Evolutionary conservation across 2,797 vertebrate genomes (phyloP).

Genomic region (Tragelaphus eurycerus): DNA sequence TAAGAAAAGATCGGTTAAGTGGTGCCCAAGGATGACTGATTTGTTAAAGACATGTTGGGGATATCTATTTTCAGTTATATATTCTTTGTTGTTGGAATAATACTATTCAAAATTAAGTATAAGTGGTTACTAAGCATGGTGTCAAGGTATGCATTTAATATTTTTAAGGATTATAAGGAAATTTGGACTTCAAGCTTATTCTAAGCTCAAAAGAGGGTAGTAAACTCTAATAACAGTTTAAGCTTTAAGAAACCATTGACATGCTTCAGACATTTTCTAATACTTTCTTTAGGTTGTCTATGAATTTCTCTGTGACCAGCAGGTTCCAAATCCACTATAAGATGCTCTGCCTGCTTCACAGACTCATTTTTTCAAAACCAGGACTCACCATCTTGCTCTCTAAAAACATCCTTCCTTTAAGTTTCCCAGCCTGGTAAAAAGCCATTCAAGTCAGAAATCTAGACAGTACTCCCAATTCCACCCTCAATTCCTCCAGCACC

Average conservation of each 20-base stretch:
- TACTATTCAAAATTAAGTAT: constrained; percentile 18
- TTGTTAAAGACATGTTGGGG: background rate
- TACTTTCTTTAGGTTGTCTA: background rate
- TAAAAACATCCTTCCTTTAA: background rate
- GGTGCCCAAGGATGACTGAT: background rate
- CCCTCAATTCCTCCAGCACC: background rate
- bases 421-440: background rate
- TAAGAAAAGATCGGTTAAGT: background rate
- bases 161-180: background rate
- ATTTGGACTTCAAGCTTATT: background rate
- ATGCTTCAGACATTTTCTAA: background rate
- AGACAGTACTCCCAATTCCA: background rate
- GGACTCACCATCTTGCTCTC: background rate
- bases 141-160: constrained; percentile 10
- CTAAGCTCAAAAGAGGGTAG: background rate
- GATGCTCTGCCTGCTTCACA: background rate
- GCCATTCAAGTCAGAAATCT: background rate
- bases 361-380: background rate
- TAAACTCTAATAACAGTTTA: background rate
- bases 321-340: background rate
- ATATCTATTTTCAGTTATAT: constrained; percentile 19
- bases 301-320: background rate
- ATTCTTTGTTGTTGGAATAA: background rate
- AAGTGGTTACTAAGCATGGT: background rate
- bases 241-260: background rate